Percentiles rank a stretch among this genome's conserved stretches.
Evolutionary conservation across 2,797 vertebrate genomes (phyloP).

Genomic region (Acrocephalus scirpaceus): DNA sequence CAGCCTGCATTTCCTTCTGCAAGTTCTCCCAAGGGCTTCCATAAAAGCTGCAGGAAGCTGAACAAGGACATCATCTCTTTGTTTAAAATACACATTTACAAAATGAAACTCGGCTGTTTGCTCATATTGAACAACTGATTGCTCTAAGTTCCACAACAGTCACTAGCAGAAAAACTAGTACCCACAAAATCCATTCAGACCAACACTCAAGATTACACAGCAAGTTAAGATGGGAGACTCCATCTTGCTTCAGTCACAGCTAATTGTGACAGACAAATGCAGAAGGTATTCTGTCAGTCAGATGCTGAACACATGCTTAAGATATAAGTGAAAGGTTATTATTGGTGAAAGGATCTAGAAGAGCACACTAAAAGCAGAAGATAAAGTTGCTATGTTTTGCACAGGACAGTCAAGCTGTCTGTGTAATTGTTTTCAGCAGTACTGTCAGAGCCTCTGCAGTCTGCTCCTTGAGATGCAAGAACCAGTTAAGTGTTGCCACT

Average conservation of each 20-base stretch:
- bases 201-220: rapidly evolving
- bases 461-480: neutral
- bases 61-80: neutral
- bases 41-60: neutral
- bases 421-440: neutral
- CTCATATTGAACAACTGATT: neutral
- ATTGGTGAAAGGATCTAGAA: neutral
- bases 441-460: neutral
- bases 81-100: neutral
- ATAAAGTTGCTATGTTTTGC: neutral
- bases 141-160: rapidly evolving
- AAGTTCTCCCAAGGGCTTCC: neutral
- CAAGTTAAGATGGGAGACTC: neutral
- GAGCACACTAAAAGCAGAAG: neutral
- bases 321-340: no score
- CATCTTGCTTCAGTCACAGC: neutral
- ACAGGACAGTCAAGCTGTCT: neutral
- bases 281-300: neutral
- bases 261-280: neutral
- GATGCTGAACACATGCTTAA: neutral
- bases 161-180: neutral
- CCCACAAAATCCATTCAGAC: neutral
- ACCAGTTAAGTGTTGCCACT: neutral
- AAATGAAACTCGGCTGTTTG: neutral
- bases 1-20: neutral